Conservation (phyloP, 2,888 invertebrate genomes). For the Eudasyphora cyanicolor region DNA sequence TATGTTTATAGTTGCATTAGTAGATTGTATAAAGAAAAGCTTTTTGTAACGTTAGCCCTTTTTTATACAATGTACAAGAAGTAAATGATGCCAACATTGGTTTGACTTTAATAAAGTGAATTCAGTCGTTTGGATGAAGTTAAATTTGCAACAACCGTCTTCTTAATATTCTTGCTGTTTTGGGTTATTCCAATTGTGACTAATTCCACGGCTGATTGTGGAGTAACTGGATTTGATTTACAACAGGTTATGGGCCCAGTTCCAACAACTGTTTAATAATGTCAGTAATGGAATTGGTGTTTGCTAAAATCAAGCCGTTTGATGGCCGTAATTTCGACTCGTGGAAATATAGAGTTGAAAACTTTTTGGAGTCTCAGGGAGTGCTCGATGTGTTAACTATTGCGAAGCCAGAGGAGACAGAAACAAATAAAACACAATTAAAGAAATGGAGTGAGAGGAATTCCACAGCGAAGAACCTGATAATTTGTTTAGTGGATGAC, state of each 20-base stretch:
- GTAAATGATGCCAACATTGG: no score
- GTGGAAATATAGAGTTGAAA: slow-evolving; percentile 45
- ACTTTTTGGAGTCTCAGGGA: not conserved
- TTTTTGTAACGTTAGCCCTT: no score
- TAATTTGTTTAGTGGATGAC: slow-evolving; percentile 52
- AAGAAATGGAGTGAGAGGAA: not conserved
- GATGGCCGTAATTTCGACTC: slow-evolving; percentile 56
- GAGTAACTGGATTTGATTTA: no score
- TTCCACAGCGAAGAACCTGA: slow-evolving; percentile 42
- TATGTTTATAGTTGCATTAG: no score
- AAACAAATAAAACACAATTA: not conserved
- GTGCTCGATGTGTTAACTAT: not conserved
- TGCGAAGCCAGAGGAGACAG: not conserved
- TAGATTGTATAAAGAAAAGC: no score
- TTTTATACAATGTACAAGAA: no score
- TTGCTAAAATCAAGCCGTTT: slow-evolving; percentile 59
- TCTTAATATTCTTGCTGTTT: no score
- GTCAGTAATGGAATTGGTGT: slow-evolving; percentile 39
- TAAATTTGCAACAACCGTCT: no score
- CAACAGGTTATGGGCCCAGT: not conserved
- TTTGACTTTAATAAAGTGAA: no score
- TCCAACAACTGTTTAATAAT: not conserved
- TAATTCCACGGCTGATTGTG: no score
- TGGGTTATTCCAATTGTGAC: no score
- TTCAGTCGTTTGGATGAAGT: no score